Evolutionary conservation across 2,113 vertebrate genomes (phyloP).

Genomic region (Bubo scandiacus): DNA sequence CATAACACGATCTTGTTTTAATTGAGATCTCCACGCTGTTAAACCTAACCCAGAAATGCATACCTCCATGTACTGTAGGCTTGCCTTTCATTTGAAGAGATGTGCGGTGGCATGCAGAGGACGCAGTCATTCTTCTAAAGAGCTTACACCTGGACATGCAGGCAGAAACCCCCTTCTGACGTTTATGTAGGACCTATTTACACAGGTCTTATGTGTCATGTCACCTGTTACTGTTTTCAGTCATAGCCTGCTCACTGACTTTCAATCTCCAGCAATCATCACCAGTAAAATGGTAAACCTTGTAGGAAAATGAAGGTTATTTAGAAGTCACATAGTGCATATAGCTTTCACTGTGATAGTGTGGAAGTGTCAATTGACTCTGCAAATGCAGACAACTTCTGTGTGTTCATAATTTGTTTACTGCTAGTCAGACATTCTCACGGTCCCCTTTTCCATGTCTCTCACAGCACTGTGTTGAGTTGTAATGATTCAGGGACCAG

Average conservation of each 20-base stretch:
- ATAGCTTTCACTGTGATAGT: background rate
- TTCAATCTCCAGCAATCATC: background rate
- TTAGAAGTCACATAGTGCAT: background rate
- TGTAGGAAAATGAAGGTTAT: background rate
- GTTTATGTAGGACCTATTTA: background rate
- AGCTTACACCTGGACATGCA: background rate
- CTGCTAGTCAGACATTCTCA: background rate
- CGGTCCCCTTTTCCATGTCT: background rate
- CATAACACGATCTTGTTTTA: background rate
- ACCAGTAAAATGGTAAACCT: background rate
- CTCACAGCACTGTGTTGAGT: background rate
- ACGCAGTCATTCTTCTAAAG: background rate
- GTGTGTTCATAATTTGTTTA: background rate
- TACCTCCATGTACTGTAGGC: background rate
- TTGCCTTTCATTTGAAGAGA: background rate
- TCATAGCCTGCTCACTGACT: background rate
- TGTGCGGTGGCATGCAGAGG: background rate
- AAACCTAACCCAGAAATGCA: background rate
- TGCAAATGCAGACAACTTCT: background rate
- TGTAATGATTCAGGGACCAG: background rate
- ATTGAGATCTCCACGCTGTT: background rate
- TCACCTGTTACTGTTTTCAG: background rate
- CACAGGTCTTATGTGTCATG: background rate
- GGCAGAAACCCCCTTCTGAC: background rate
- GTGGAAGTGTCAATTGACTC: background rate